Evolutionary conservation across 2,113 vertebrate species (phyloP), one percentile per base, ranked within the genome.

Genomic region (Arenaria interpres): DNA sequence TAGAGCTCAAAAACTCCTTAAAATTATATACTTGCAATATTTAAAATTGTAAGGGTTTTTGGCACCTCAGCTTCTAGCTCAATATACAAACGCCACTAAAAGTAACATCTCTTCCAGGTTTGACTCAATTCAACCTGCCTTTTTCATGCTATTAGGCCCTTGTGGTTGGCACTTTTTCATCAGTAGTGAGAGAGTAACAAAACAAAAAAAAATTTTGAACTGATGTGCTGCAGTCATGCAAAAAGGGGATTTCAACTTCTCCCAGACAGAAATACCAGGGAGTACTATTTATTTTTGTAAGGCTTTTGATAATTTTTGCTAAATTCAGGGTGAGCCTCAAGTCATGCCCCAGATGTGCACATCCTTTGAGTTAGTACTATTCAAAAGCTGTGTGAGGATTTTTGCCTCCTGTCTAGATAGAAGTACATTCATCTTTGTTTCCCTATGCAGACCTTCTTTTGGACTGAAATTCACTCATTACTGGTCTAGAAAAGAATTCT

Each of bases 221-320:
- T 53, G 39, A 73, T 73, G 71, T 64, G 45, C 45, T 79, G 41
- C 14, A 90, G 50, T 75, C 35, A 88, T 23, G 51, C 12, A 92
- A 75, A 88, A 93, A 56, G 7, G 14, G 7, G 56, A 63, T 83
- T 86, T 88, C 45, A 14, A 54, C 62, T 88, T 88, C 59, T 87
- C 50, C 45, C 64, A 79, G 79, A 79, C 8, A 79, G 51, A 90
- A 93, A 68, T 91, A 79, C 66, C 62, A 82, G 82, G 32, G 35
- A 78, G 67, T 15, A 60, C 1, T 3, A 79, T 81, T 81, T 87
- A 71, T 85, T 91, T 94, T 78, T 67, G 11, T 74, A 80, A 87
- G 48, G 39, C 60, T 93, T 95, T 72, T 84, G 81, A 62, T 81
- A 81, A 75, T 71, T 89, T 89, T 93, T 88, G 22, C 22, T 89